A percentile compares a stretch with the other conserved stretches of the same genome.
phyloP scores from a whole-genome alignment of 2,113 vertebrate species.

The Corythornis vintsioides region DNA sequence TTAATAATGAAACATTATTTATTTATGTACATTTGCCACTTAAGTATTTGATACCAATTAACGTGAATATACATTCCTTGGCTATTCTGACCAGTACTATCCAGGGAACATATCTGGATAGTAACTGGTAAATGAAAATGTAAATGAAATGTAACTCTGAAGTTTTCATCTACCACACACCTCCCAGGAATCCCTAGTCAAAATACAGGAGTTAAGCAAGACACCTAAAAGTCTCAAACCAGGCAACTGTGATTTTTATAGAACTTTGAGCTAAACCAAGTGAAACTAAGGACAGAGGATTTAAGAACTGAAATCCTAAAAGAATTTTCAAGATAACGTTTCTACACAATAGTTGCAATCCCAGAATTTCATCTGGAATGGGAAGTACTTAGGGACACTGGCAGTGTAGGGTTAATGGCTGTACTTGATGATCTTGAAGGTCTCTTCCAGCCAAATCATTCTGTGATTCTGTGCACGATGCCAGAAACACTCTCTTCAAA shows the following conservation, averaged over 20 bases:
- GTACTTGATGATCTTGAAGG: too few species aligned
- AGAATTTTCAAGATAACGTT: neutral
- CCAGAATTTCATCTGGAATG: neutral
- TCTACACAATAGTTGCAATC: neutral
- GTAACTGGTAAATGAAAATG: too few species aligned
- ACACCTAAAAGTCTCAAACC: neutral
- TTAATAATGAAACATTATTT: too few species aligned
- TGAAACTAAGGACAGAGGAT: neutral
- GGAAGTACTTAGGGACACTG: neutral
- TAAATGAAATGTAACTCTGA: neutral
- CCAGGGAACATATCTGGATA: neutral
- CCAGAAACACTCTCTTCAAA: neutral
- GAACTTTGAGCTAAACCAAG: neutral
- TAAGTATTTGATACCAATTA: neutral
- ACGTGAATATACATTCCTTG: neutral
- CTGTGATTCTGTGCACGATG: too few species aligned
- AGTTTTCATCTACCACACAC: neutral
- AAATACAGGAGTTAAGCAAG: neutral
- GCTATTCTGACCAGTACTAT: neutral
- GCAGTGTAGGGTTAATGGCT: too few species aligned
- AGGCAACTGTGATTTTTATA: neutral
- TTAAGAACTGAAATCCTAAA: neutral
- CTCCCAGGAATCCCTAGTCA: neutral
- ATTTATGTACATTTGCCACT: neutral
- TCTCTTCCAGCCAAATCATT: too few species aligned